Conservation (phyloP, 2,888 invertebrate species). For the Candidula unifasciata region DNA sequence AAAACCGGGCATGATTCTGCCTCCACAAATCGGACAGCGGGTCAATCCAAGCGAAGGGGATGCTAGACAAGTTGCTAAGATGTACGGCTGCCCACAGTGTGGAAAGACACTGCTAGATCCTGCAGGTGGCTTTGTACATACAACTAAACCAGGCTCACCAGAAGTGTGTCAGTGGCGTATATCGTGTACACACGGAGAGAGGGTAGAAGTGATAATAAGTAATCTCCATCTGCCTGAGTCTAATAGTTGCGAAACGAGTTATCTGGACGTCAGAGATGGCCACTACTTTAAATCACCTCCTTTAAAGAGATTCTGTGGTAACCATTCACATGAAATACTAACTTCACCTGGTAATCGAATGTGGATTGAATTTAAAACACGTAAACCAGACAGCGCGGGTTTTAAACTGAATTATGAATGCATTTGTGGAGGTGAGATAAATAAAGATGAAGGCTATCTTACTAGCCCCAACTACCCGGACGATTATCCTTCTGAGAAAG, state of each 20-base stretch:
- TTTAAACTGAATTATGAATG: constrained; percentile 96
- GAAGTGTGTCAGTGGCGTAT: constrained; percentile 94
- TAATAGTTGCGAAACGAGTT: constrained; percentile 91
- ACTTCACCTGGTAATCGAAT: constrained; percentile 93
- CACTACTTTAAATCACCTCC: constrained; percentile 95
- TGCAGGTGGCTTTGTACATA: constrained; percentile 70
- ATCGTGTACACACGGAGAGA: constrained; percentile 96
- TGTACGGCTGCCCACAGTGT: constrained; percentile 96
- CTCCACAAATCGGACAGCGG: constrained; percentile 89
- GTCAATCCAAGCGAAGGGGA: constrained; percentile 95
- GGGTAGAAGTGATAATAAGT: constrained; percentile 94
- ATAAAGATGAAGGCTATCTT: constrained; percentile 83
- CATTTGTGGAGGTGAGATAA: constrained; percentile 94
- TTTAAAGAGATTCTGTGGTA: constrained; percentile 92
- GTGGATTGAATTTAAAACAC: constrained; percentile 90
- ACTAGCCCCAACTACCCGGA: constrained; percentile 99
- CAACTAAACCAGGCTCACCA: constrained; percentile 59
- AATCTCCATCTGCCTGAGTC: constrained; percentile 92
- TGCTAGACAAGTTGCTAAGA: constrained; percentile 95
- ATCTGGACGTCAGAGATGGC: constrained; percentile 95
- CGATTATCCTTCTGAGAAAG: constrained; percentile 95
- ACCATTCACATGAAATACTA: constrained; percentile 86
- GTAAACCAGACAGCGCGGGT: constrained; percentile 86
- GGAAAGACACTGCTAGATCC: constrained; percentile 82
- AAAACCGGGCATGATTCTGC: constrained; percentile 78